Evolutionary conservation across 1,140 invertebrate genomes (phyloP), one percentile per base, ranked within the genome.

Genomic region (Grapholita molesta): DNA sequence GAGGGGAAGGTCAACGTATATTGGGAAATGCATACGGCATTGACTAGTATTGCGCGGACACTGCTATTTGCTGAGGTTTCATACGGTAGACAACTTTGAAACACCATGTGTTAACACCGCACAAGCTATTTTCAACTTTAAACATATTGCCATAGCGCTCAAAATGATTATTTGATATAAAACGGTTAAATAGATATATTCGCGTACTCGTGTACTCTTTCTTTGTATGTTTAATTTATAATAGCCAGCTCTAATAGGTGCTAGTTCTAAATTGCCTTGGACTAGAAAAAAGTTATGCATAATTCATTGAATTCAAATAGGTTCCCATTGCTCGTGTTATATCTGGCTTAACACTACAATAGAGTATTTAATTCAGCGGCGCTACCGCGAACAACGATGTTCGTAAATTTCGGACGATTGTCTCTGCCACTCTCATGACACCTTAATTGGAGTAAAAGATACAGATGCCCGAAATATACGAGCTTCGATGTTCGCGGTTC

Each of bases 31-130:
- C 53, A 68, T 74, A 71, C 71, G 68, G 74, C 72, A 77, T 80
- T 79, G 78, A 68, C 79, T 77, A 80, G 80, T 82, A 84, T 85
- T 88, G 78, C 85, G 79, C 78, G 79, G 76, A 78, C 77, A 81
- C 75, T 75, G 75, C 81, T 81, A 85, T 85, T 87, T 85, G 84
- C 76, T 82, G 82, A 78, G 83, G 82, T 85, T 83, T 83, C 80
- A 68, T 71, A 30, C 55, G 15, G 53, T 55, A 55, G 55, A 61
- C 55, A 61, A 61, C 53, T 28, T 61, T 28, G 6, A 61, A 12
- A 61, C 24, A 28, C 55, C 28, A 61, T 61, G n/a, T 61, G 55
- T 61, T 61, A 32, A 61, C 7, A 5, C 5, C 8, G 6, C 7
- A 25, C 55, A 25, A n/a, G 5, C 55, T 6, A 28, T 28, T 15